Evolutionary conservation across 2,113 vertebrate genomes (phyloP).

Genomic region (Thryonomys swinderianus): DNA sequence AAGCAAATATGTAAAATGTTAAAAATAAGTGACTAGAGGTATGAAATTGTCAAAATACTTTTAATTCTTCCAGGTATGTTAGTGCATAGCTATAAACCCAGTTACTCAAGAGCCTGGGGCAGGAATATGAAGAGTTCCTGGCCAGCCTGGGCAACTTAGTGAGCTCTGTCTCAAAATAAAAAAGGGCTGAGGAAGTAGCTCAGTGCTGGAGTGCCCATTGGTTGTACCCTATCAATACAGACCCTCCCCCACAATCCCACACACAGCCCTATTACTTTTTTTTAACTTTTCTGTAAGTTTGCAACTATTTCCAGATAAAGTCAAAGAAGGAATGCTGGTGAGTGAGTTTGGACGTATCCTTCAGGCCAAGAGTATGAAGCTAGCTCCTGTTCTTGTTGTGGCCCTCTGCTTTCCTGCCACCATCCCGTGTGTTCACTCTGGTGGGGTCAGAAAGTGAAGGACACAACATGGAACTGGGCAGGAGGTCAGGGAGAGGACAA

Average conservation of each 20-base stretch:
- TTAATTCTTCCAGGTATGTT: not conserved
- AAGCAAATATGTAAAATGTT: not conserved
- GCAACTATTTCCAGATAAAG: not conserved
- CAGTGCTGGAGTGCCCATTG: not conserved
- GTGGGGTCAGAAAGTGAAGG: not conserved
- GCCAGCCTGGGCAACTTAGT: not conserved
- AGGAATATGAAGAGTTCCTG: not conserved
- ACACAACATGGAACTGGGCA: fast-evolving
- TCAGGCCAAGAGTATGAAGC: not conserved
- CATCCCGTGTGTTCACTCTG: not conserved
- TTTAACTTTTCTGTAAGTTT: not conserved
- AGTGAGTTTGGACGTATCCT: not conserved
- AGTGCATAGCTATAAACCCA: not conserved
- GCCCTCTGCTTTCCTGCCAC: not conserved
- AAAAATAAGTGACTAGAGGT: not conserved
- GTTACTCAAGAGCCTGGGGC: not conserved
- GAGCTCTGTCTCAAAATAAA: not conserved
- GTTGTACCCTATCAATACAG: not conserved
- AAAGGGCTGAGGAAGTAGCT: not conserved
- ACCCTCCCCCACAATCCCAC: too few species aligned
- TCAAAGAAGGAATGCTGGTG: not conserved
- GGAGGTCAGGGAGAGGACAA: not conserved
- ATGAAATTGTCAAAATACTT: not conserved
- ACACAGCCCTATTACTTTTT: not conserved
- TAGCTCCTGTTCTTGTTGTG: too few species aligned